These are phyloP conservation scores for Pluvianellus socialis DNA, from an alignment of 2,113 vertebrate species.

Conservation along the genomic window DNA sequence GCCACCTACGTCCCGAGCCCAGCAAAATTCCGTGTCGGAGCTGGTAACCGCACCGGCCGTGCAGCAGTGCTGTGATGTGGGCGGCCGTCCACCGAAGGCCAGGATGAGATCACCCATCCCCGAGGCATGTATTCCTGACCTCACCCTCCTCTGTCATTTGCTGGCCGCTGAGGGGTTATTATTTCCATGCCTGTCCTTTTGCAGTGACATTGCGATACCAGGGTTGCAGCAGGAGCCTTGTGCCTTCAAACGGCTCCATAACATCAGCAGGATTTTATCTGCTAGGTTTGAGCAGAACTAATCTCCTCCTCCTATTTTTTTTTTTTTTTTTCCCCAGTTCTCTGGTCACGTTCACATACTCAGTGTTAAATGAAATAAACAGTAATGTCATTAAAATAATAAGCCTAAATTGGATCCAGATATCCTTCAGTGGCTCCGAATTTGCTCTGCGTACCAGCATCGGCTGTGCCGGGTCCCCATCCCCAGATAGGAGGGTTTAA, in stretches of 20 bases:
- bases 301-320: not conserved
- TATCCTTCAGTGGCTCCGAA: not conserved
- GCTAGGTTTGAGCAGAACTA: not conserved
- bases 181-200: constrained; percentile 42
- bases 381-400: constrained; percentile 59
- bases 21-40: not conserved
- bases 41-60: not conserved
- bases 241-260: not conserved
- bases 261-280: constrained; percentile 57
- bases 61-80: constrained; percentile 23
- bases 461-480: not conserved
- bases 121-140: constrained; percentile 47
- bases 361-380: constrained; percentile 48
- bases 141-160: constrained; percentile 57
- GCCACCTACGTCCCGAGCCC: not conserved
- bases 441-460: not conserved
- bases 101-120: constrained; percentile 62
- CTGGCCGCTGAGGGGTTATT: constrained; percentile 44
- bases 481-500: not conserved
- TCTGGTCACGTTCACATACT: constrained; percentile 7
- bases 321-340: not conserved
- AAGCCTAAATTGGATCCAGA: constrained; percentile 46
- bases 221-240: constrained; percentile 42
- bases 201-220: constrained; percentile 30
- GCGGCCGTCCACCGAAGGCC: constrained; percentile 6